Evolutionary conservation across 2,888 invertebrate genomes (phyloP).

Genomic region (Nephrotoma guestfalica): DNA sequence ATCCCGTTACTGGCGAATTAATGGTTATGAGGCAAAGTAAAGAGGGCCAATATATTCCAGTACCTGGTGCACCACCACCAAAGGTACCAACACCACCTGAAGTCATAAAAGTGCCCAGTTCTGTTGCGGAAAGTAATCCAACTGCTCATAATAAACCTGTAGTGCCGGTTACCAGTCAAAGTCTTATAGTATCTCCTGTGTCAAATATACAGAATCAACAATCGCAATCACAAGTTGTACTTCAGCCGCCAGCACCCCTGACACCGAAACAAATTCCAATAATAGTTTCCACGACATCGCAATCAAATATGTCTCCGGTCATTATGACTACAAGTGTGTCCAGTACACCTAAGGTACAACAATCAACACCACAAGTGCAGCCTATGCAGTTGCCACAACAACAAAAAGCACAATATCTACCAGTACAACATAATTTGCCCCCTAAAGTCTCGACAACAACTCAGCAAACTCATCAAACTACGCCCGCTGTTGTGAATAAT

Average conservation of each 20-base stretch:
- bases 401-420: not conserved
- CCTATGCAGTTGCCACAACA: not conserved
- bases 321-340: not conserved
- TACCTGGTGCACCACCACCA: slow-evolving; percentile 20
- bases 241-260: not conserved
- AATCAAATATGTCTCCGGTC: not conserved
- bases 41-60: slow-evolving; percentile 50
- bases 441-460: not conserved
- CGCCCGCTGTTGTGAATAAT: not conserved
- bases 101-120: not conserved
- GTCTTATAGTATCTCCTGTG: not conserved
- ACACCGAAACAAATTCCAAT: not conserved
- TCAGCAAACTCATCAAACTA: not conserved
- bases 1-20: slow-evolving; percentile 58
- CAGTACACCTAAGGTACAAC: not conserved
- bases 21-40: slow-evolving; percentile 56
- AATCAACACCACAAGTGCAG: not conserved
- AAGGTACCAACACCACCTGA: not conserved
- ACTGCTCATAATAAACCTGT: not conserved
- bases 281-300: not conserved
- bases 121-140: not conserved
- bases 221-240: not conserved
- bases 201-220: not conserved
- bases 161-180: not conserved
- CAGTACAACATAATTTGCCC: not conserved